Evolutionary conservation across 2,888 invertebrate species (phyloP).

Genomic region (Tyria jacobaeae): DNA sequence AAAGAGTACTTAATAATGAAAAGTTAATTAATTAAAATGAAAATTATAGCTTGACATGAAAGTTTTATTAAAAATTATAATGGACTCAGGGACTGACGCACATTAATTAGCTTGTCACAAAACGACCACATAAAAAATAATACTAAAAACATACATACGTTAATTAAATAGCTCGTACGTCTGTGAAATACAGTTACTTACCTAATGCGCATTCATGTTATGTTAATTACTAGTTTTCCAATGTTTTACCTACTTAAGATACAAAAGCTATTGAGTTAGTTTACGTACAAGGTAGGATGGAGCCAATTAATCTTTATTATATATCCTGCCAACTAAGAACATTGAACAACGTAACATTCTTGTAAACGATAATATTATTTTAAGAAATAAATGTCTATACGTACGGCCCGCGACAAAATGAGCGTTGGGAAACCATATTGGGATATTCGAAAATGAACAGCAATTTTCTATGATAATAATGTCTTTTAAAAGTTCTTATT

Average conservation of each 20-base stretch:
- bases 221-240: background rate
- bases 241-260: slow-evolving; percentile 9
- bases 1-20: slow-evolving; percentile 31
- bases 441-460: too few relatives aligned
- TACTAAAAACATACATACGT: background rate
- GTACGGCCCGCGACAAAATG: slow-evolving; percentile 59
- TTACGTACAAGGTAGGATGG: background rate
- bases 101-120: slow-evolving; percentile 1
- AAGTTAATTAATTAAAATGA: slow-evolving; percentile 41
- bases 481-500: too few relatives aligned
- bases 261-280: slow-evolving; percentile 1
- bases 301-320: background rate
- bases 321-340: background rate
- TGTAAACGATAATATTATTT: slow-evolving; percentile 43
- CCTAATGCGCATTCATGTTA: background rate
- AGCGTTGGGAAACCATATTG: slow-evolving; percentile 54
- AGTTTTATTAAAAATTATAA: slow-evolving; percentile 25
- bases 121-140: slow-evolving; percentile 2
- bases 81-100: slow-evolving; percentile 15
- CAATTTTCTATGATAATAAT: too few relatives aligned
- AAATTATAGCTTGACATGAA: slow-evolving; percentile 24
- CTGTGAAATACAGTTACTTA: slow-evolving; percentile 28
- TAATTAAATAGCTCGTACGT: background rate
- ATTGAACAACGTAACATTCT: background rate
- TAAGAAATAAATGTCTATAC: slow-evolving; percentile 49